These are phyloP conservation scores for Grammomys dolichurus DNA, from an alignment of 2,113 vertebrate genomes.

Conservation along the genomic window DNA sequence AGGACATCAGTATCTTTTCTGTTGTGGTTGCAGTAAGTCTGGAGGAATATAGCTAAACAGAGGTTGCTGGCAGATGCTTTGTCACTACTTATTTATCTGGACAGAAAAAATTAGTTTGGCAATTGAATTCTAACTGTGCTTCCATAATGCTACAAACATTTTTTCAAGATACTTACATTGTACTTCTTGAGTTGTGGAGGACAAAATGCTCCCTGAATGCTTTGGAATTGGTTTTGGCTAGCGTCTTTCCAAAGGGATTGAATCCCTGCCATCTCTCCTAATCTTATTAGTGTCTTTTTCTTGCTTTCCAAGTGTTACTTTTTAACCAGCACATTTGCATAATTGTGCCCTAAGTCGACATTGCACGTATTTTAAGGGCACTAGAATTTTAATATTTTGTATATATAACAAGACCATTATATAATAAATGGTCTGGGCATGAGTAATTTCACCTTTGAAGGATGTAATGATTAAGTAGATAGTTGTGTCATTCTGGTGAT, in stretches of 20 bases:
- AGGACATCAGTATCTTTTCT: conserved; percentile 33
- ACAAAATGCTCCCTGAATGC: conserved; percentile 45
- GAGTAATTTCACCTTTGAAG: conserved; percentile 54
- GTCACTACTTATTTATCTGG: conserved; percentile 45
- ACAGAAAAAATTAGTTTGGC: conserved; percentile 60
- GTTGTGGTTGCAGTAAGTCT: not conserved
- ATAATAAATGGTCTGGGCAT: not conserved
- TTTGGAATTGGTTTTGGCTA: conserved; percentile 27
- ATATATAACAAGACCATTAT: not conserved
- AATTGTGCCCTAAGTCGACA: conserved; percentile 49
- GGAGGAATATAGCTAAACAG: conserved; percentile 22
- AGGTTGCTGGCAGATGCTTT: conserved; percentile 49
- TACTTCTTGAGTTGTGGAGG: conserved; percentile 12
- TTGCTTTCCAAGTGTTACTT: conserved; percentile 64
- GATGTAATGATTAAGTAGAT: conserved; percentile 52
- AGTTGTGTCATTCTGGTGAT: not conserved
- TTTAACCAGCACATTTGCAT: conserved; percentile 24
- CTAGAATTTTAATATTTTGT: conserved; percentile 45
- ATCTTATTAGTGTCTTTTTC: conserved; percentile 63
- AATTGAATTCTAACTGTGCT: conserved; percentile 56
- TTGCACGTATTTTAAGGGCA: conserved; percentile 51
- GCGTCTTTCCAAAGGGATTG: conserved; percentile 56
- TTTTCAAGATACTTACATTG: conserved; percentile 51
- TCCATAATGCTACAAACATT: conserved; percentile 52
- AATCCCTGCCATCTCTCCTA: conserved; percentile 55